Percentiles rank a stretch among this genome's conserved stretches.
Conservation (phyloP, 1,140 invertebrate genomes). For the Pachypeltis micranthus region DNA sequence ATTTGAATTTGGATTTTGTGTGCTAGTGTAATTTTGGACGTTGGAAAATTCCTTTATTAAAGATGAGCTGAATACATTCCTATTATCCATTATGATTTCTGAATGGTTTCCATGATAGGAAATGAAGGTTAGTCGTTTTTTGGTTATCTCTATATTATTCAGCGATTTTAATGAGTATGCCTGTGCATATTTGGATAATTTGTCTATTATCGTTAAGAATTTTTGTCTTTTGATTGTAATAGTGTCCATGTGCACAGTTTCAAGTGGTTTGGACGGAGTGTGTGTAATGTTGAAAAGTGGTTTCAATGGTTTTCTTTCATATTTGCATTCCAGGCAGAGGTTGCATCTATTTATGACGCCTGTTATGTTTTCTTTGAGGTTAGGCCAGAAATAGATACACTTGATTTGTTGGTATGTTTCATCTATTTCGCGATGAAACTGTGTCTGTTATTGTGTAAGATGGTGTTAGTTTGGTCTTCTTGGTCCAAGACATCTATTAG, state of each 20-base stretch:
- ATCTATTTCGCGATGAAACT: too few species aligned
- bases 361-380: conserved; percentile 20
- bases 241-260: conserved; percentile 29
- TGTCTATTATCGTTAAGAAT: conserved; percentile 29
- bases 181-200: conserved; percentile 25
- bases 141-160: too few species aligned
- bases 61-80: not conserved
- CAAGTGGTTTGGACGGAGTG: conserved; percentile 28
- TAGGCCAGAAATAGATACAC: conserved; percentile 24
- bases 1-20: conserved; percentile 15
- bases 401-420: conserved; percentile 21
- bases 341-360: too few species aligned
- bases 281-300: conserved; percentile 23
- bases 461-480: conserved; percentile 3
- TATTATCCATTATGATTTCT: too few species aligned
- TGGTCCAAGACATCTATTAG: not conserved
- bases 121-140: not conserved
- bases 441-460: conserved; percentile 22
- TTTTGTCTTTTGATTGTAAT: conserved; percentile 26
- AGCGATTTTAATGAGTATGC: not conserved
- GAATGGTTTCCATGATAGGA: not conserved
- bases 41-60: not conserved
- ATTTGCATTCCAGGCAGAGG: too few species aligned
- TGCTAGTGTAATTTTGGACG: not conserved
- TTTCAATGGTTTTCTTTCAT: conserved; percentile 23